Conservation (phyloP, 2,888 invertebrate species). For the Microchrysa polita region DNA sequence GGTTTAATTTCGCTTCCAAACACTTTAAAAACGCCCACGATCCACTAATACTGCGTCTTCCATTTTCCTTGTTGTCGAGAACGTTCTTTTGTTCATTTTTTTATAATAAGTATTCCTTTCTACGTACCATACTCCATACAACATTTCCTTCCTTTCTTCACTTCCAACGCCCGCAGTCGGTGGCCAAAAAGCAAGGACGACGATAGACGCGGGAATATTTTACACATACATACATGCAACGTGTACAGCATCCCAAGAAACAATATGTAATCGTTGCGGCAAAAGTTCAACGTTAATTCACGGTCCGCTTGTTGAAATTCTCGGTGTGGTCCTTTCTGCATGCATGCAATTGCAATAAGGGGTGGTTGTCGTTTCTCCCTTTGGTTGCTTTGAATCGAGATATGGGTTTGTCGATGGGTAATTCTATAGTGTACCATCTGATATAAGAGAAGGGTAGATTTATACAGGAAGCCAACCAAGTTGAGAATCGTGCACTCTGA, state of each 20-base stretch:
- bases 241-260: slow-evolving; percentile 22
- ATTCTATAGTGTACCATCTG: no score
- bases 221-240: slow-evolving; percentile 15
- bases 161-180: not conserved
- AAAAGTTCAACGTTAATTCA: slow-evolving; percentile 23
- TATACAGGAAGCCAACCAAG: no score
- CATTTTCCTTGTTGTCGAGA: not conserved
- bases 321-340: not conserved
- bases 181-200: not conserved
- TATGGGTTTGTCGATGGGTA: no score
- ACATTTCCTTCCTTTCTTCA: slow-evolving; percentile 2
- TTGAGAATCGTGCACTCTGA: no score
- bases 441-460: no score
- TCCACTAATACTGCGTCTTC: not conserved
- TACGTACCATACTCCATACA: not conserved
- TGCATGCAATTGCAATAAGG: not conserved
- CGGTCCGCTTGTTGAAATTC: not conserved
- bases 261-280: slow-evolving; percentile 14
- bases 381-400: not conserved
- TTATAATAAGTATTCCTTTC: no score
- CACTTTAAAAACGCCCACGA: no score
- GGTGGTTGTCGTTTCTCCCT: not conserved
- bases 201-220: slow-evolving; percentile 3
- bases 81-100: slow-evolving; percentile 2
- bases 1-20: no score